These are phyloP conservation scores for Synergus gifuensis DNA, from an alignment of 2,888 invertebrate species.

Conservation along the genomic window DNA sequence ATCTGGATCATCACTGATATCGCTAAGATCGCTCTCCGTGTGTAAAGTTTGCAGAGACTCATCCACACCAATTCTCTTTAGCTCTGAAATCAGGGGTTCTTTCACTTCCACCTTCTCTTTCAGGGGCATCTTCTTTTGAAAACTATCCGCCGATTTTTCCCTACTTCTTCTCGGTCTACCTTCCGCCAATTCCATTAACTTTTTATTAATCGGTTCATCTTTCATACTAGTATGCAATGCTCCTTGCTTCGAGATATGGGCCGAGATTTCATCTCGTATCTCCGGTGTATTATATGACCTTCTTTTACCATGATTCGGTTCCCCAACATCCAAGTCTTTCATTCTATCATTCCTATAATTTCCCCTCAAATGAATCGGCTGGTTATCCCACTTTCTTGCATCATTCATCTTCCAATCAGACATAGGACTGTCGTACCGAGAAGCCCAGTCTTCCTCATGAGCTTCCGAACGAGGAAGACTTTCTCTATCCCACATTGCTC, in stretches of 20 bases:
- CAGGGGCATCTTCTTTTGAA: slow-evolving; percentile 67
- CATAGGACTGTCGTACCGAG: slow-evolving; percentile 72
- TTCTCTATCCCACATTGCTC: slow-evolving; percentile 74
- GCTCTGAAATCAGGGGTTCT: slow-evolving; percentile 67
- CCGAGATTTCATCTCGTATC: slow-evolving; percentile 68
- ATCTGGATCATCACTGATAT: slow-evolving; percentile 93
- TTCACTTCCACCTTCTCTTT: slow-evolving; percentile 73
- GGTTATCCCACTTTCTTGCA: slow-evolving; percentile 74
- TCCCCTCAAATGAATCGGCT: slow-evolving; percentile 69
- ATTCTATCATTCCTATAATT: slow-evolving; percentile 73
- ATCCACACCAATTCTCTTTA: slow-evolving; percentile 74
- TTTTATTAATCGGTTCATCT: slow-evolving; percentile 76
- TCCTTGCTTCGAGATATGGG: slow-evolving; percentile 70
- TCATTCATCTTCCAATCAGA: slow-evolving; percentile 74
- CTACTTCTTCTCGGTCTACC: slow-evolving; percentile 71
- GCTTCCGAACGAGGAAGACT: slow-evolving; percentile 73
- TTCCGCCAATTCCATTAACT: slow-evolving; percentile 75
- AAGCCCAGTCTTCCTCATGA: slow-evolving; percentile 75
- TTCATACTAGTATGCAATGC: slow-evolving; percentile 75
- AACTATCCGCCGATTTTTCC: slow-evolving; percentile 72
- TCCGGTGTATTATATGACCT: slow-evolving; percentile 71
- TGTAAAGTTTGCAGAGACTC: slow-evolving; percentile 78
- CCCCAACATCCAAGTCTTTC: slow-evolving; percentile 71
- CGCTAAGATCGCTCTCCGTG: slow-evolving; percentile 88
- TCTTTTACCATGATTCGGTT: slow-evolving; percentile 67